A percentile compares a stretch with the other conserved stretches of the same genome.
Conservation (phyloP, 2,797 vertebrate genomes). For the Mycteria americana region DNA sequence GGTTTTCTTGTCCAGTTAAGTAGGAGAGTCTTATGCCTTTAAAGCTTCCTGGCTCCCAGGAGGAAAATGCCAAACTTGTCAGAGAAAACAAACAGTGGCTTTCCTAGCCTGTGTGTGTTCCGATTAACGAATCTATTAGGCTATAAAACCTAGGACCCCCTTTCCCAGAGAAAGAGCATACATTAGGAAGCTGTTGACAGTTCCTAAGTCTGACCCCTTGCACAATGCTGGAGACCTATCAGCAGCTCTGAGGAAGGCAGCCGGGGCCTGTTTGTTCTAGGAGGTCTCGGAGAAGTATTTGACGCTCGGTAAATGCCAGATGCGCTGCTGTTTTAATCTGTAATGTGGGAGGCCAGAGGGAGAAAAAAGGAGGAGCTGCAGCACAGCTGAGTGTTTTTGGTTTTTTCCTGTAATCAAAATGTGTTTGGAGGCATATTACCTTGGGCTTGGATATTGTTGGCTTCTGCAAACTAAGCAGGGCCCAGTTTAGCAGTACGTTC, state of each 20-base stretch:
- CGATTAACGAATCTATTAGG: slow-evolving; percentile 65
- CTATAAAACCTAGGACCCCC: slow-evolving; percentile 68
- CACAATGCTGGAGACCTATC: slow-evolving; percentile 66
- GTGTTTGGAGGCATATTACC: neutral
- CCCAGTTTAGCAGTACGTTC: neutral
- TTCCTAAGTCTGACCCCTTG: slow-evolving; percentile 68
- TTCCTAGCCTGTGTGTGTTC: slow-evolving; percentile 74
- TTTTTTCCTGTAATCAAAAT: neutral
- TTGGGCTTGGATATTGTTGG: neutral
- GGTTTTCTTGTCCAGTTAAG: slow-evolving; percentile 70
- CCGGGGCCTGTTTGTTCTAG: slow-evolving; percentile 65
- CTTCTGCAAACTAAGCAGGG: neutral
- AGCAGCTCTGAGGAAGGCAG: slow-evolving; percentile 59
- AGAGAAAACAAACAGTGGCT: slow-evolving; percentile 75
- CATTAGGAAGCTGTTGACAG: slow-evolving; percentile 77
- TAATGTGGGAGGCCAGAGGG: slow-evolving; percentile 32
- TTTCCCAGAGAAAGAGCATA: slow-evolving; percentile 60
- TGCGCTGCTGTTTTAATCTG: slow-evolving; percentile 62
- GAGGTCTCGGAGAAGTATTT: slow-evolving; percentile 62
- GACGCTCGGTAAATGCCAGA: slow-evolving; percentile 67
- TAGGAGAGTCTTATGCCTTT: slow-evolving; percentile 48
- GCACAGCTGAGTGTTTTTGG: neutral
- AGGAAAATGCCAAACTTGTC: slow-evolving; percentile 69
- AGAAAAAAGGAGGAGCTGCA: neutral
- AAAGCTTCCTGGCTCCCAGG: slow-evolving; percentile 53